Evolutionary conservation across 2,113 vertebrate species (phyloP).

Genomic region (Barbus barbus): DNA sequence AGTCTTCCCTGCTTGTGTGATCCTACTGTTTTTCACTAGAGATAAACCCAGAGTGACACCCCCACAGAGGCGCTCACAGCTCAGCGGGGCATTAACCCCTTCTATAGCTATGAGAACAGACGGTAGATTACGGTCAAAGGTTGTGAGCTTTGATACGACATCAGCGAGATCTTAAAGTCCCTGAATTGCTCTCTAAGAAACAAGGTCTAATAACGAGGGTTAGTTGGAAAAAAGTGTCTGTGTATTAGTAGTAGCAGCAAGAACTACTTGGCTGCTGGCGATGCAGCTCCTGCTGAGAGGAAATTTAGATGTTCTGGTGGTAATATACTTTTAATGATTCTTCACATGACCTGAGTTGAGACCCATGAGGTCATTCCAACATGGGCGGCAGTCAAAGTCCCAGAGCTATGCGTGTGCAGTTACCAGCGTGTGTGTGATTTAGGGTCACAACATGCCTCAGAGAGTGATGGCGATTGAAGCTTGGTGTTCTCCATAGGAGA

Average conservation of each 20-base stretch:
- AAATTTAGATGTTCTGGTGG: slow-evolving; percentile 61
- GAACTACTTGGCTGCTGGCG: slow-evolving; percentile 23
- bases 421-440: slow-evolving; percentile 32
- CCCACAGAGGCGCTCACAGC: neutral
- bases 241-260: slow-evolving; percentile 1
- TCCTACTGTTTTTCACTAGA: slow-evolving; percentile 15
- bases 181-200: neutral
- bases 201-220: neutral
- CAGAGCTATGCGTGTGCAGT: slow-evolving; percentile 27
- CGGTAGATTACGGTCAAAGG: neutral
- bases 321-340: slow-evolving; percentile 64
- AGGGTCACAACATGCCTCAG: slow-evolving; percentile 17
- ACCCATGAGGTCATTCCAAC: slow-evolving; percentile 26
- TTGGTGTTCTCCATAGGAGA: slow-evolving; percentile 37
- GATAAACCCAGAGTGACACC: slow-evolving; percentile 24
- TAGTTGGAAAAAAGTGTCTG: slow-evolving; percentile 1
- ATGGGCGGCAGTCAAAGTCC: slow-evolving; percentile 1
- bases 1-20: slow-evolving; percentile 1
- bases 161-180: neutral
- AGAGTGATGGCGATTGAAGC: slow-evolving; percentile 33
- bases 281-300: slow-evolving; percentile 52
- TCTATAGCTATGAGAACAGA: neutral
- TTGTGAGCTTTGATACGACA: slow-evolving; percentile 6
- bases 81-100: slow-evolving; percentile 23
- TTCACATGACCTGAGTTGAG: slow-evolving; percentile 30